Evolutionary conservation across 2,113 vertebrate species (phyloP), one percentile per base, ranked within the genome.

Genomic region (Ceyx cyanopectus): DNA sequence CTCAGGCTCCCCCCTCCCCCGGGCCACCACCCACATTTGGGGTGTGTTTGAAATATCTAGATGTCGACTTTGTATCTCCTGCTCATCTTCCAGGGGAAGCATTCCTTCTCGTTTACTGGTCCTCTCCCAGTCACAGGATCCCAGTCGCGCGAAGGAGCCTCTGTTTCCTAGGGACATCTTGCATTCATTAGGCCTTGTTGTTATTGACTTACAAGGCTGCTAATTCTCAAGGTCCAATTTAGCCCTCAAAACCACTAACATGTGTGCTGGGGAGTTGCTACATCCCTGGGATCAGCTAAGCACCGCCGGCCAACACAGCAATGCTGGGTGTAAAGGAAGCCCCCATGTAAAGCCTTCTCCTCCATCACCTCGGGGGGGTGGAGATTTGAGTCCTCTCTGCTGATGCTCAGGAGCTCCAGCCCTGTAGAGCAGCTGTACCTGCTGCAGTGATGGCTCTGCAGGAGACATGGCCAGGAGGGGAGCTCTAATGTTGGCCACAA

Each of bases 181-280:
- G 95, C 75, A 85, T 58, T 80, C 94, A 95, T 95, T 92, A 95
- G 90, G 90, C 54, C 56, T 34, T 17, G 89, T 51, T 89, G 93
- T 96, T 94, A 91, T 63, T 92, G 94, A 92, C 93, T 95, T 85
- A 69, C 87, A 67, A 85, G 90, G 92, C 93, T 94, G 94, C 92
- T 94, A 89, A 95, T 95, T 95, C 93, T 81, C 93, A 91, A 85
- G 87, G 93, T 87, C 95, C 95, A 74, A 92, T 69, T 92, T 23
- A 94, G 89, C 90, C 94, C 93, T 95, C 92, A 46, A 95, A 95
- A 92, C 94, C 93, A 95, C 92, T 60, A 73, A 63, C 93, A 82
- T 92, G 89, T 90, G 94, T 58, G 94, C 89, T 66, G 87, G 89
- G 87, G 81, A 87, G 81, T 58, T 92, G 93, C 92, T 92, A 11